Evolutionary conservation across 1,140 invertebrate species (phyloP).

Genomic region (Panagrolaimus sp.): DNA sequence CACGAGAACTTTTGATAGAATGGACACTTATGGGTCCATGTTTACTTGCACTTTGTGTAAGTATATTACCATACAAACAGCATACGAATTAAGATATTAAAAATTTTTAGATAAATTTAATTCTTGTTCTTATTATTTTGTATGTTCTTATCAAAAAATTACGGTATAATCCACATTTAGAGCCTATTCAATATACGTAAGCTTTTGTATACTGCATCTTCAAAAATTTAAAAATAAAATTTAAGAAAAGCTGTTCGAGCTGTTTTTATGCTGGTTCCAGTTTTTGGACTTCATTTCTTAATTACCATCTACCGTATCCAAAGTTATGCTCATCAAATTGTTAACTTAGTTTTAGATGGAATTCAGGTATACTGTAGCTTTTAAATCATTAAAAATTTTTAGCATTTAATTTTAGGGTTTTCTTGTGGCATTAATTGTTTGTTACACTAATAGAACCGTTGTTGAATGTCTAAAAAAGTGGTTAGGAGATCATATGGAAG

Average conservation of each 20-base stretch:
- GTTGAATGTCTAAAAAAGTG: slow-evolving; percentile 8
- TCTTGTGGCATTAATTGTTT: slow-evolving; percentile 10
- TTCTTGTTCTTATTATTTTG: background rate
- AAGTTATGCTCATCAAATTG: background rate
- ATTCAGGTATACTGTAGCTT: background rate
- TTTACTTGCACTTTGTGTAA: slow-evolving; percentile 9
- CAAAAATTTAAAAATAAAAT: background rate
- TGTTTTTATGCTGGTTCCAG: background rate
- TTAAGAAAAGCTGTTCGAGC: slow-evolving; percentile 13
- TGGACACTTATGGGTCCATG: slow-evolving; percentile 1
- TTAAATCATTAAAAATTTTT: no score
- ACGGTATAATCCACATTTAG: slow-evolving; percentile 12
- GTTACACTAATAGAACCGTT: slow-evolving; percentile 13
- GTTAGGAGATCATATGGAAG: background rate
- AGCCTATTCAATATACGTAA: slow-evolving; percentile 15
- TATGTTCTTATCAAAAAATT: slow-evolving; percentile 10
- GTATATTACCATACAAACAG: background rate
- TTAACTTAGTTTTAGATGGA: background rate
- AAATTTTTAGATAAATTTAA: slow-evolving; percentile 15
- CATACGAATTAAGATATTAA: no score
- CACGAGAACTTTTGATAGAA: background rate
- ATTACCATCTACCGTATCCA: background rate
- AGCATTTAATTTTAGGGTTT: slow-evolving; percentile 13
- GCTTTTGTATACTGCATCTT: background rate
- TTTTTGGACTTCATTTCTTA: slow-evolving; percentile 9